A percentile compares a stretch with the other conserved stretches of the same genome.
phyloP scores from a whole-genome alignment of 2,888 invertebrate genomes.

The Harmothoe impar region DNA sequence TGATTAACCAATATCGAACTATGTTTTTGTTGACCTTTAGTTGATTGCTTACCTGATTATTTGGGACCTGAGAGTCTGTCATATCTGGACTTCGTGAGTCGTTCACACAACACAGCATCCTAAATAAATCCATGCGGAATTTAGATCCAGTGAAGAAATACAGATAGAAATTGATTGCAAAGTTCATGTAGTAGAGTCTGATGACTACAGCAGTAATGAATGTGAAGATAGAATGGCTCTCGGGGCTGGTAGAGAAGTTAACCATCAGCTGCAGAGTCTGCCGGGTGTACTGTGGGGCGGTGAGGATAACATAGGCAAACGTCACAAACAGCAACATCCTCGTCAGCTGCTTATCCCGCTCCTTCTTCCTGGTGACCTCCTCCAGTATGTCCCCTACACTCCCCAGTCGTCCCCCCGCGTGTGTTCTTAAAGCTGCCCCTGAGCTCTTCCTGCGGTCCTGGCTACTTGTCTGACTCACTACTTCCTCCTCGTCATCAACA shows the following conservation, averaged over 20 bases:
- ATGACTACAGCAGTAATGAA: neutral
- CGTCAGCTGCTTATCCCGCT: constrained; percentile 34
- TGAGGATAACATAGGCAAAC: constrained; percentile 33
- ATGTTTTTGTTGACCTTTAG: too few species aligned
- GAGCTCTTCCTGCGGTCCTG: neutral
- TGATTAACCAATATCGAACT: too few species aligned
- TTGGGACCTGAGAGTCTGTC: constrained; percentile 42
- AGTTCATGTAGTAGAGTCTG: constrained; percentile 30
- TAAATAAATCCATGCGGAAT: constrained; percentile 20
- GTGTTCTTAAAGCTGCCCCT: neutral
- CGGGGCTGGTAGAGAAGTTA: neutral
- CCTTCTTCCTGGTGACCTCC: neutral
- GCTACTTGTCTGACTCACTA: neutral
- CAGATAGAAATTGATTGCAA: constrained; percentile 43
- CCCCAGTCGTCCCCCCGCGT: neutral
- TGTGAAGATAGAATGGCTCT: neutral
- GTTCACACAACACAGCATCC: constrained; percentile 6
- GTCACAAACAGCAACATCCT: constrained; percentile 41
- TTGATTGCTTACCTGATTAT: neutral
- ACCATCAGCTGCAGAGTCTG: constrained; percentile 11
- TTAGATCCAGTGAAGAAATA: constrained; percentile 49
- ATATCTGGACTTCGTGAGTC: neutral
- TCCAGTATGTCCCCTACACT: neutral
- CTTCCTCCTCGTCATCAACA: neutral
- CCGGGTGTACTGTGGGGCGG: constrained; percentile 40